phyloP scores from a whole-genome alignment of 2,888 invertebrate genomes.

The Cryptus armator region DNA sequence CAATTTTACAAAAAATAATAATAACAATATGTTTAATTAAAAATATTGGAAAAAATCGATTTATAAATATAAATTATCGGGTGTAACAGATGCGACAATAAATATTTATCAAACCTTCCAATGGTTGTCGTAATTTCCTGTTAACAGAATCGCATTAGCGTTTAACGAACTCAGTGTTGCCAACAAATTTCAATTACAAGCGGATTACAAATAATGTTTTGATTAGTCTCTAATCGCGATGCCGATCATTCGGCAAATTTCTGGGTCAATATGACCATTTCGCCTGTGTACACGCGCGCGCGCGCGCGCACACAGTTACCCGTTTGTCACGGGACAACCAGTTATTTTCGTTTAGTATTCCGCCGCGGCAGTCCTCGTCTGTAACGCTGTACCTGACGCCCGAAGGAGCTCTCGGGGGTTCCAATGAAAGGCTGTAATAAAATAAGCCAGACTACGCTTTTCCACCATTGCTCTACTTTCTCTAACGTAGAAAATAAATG shows the following conservation, averaged over 20 bases:
- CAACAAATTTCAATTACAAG: background rate
- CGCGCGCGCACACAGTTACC: background rate
- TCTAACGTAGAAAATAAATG: background rate
- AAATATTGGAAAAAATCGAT: too few species aligned
- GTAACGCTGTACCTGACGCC: slow-evolving; percentile 21
- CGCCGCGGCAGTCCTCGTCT: slow-evolving; percentile 5
- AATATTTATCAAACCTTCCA: too few species aligned
- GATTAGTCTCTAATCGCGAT: background rate
- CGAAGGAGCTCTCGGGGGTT: slow-evolving; percentile 11
- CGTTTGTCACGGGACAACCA: slow-evolving; percentile 12
- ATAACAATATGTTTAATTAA: too few species aligned
- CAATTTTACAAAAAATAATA: too few species aligned
- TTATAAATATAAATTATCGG: too few species aligned
- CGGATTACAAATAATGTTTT: background rate
- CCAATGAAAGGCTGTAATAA: slow-evolving; percentile 22
- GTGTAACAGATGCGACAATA: too few species aligned
- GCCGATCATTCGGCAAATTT: background rate
- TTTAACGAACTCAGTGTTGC: too few species aligned
- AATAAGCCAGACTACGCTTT: slow-evolving; percentile 29
- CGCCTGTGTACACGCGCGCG: background rate
- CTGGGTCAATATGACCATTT: slow-evolving; percentile 4
- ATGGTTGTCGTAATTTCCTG: too few species aligned
- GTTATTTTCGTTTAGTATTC: slow-evolving; percentile 31
- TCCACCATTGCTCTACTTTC: slow-evolving; percentile 18
- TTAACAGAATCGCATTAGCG: too few species aligned